phyloP scores from a whole-genome alignment of 1,140 invertebrate genomes.

The Papilio polytes region DNA sequence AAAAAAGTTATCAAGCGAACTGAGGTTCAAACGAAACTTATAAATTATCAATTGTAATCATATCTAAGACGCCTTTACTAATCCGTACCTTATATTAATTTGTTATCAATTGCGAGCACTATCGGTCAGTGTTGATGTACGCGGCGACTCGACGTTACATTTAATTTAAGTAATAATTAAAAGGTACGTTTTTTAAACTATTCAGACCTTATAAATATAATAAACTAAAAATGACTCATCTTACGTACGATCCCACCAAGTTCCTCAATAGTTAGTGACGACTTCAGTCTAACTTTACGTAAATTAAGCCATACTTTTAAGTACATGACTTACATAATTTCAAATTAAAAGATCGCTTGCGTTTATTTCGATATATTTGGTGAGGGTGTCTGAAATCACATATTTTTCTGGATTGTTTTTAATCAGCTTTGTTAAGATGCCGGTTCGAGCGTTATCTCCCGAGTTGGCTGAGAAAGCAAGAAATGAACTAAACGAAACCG shows the following conservation, averaged over 20 bases:
- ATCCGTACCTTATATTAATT: background rate
- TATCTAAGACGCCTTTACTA: constrained; percentile 9
- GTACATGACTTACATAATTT: too few relatives aligned
- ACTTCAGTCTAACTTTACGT: too few relatives aligned
- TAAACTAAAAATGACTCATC: too few relatives aligned
- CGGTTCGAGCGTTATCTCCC: constrained; percentile 66
- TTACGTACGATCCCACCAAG: too few relatives aligned
- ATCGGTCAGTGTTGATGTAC: constrained; percentile 3
- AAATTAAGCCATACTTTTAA: too few relatives aligned
- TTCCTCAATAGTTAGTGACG: too few relatives aligned
- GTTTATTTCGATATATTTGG: too few relatives aligned
- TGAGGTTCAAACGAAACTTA: background rate
- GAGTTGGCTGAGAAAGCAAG: constrained; percentile 78
- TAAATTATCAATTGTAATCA: background rate
- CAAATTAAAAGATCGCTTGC: too few relatives aligned
- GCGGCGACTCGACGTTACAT: background rate
- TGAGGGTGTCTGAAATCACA: too few relatives aligned
- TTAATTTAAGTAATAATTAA: constrained; percentile 3
- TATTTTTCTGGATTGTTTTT: background rate
- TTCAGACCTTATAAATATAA: background rate
- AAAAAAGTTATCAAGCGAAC: background rate
- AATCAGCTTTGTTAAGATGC: constrained; percentile 42
- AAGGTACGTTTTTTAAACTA: background rate
- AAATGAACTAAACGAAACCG: constrained; percentile 83
- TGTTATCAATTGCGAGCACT: background rate